Conservation (phyloP, 2,113 vertebrate species). For the Phylloscopus trochiloides region DNA sequence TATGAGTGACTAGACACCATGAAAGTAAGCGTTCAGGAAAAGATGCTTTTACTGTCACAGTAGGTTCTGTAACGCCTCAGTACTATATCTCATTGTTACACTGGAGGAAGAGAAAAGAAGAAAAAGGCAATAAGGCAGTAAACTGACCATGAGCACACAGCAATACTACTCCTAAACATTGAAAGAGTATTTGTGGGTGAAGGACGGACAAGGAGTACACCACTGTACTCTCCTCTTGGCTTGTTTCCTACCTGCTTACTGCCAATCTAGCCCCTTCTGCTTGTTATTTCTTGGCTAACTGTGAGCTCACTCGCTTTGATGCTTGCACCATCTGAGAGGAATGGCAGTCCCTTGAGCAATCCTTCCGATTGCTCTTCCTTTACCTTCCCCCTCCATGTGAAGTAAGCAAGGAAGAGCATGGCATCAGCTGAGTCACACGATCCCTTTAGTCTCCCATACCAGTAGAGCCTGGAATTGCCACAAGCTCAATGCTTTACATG, state of each 20-base stretch:
- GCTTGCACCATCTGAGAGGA: not conserved
- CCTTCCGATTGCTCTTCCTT: not conserved
- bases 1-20: not conserved
- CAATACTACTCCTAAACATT: not conserved
- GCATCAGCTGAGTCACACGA: constrained; percentile 24
- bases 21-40: not conserved
- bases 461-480: not conserved
- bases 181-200: not conserved
- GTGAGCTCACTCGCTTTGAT: not conserved
- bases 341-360: not conserved
- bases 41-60: not conserved
- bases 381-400: not conserved
- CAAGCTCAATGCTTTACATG: not conserved
- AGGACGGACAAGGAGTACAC: not conserved
- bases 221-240: not conserved
- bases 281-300: not conserved
- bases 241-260: not conserved
- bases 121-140: not conserved
- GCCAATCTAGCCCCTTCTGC: not conserved
- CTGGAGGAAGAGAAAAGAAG: not conserved
- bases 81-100: not conserved
- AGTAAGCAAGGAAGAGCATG: not conserved
- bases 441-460: not conserved
- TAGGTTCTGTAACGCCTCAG: not conserved
- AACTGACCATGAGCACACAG: not conserved